A percentile compares a stretch with the other conserved stretches of the same genome.
phyloP scores from a whole-genome alignment of 2,888 invertebrate genomes.

The Spicauda simplicius region DNA sequence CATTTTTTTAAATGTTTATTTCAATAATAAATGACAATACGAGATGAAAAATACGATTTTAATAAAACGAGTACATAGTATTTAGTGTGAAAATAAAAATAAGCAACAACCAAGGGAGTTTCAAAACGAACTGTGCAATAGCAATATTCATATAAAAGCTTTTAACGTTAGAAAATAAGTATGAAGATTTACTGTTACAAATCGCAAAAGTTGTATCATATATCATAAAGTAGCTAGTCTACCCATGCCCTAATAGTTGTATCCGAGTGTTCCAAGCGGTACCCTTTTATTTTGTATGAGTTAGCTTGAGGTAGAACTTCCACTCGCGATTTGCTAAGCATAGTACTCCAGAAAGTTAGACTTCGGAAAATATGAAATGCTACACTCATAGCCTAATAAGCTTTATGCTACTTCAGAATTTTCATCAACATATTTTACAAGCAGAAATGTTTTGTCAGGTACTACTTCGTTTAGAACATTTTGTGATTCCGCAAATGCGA shows the following conservation, averaged over 20 bases:
- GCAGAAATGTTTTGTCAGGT: background rate
- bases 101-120: too few relatives aligned
- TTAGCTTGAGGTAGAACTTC: background rate
- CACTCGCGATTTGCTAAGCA: background rate
- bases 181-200: too few relatives aligned
- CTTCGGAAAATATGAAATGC: background rate
- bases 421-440: background rate
- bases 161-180: too few relatives aligned
- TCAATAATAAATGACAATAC: too few relatives aligned
- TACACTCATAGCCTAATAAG: background rate
- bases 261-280: background rate
- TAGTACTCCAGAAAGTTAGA: background rate
- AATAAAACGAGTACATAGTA: too few relatives aligned
- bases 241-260: background rate
- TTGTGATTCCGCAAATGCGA: too few relatives aligned
- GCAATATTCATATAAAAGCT: too few relatives aligned
- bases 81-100: too few relatives aligned
- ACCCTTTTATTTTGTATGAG: slow-evolving; percentile 4
- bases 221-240: background rate
- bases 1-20: too few relatives aligned
- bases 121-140: too few relatives aligned
- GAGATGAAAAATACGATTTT: too few relatives aligned
- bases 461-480: too few relatives aligned
- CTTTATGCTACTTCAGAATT: background rate
- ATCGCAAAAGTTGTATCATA: background rate